These are phyloP conservation scores for Mythimna vitellina DNA, from an alignment of 2,888 invertebrate genomes.

Conservation along the genomic window DNA sequence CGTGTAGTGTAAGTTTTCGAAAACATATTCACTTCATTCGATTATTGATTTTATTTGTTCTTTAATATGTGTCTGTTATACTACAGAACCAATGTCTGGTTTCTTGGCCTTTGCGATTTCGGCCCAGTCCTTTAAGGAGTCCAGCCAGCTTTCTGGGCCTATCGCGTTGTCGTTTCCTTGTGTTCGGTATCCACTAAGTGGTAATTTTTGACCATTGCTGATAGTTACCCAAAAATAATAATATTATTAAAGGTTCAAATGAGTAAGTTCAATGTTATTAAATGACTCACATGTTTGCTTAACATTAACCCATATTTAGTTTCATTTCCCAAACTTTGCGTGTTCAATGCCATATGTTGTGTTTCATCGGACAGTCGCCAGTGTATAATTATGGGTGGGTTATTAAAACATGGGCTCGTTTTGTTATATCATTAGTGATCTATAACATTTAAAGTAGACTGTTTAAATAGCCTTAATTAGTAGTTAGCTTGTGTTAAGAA, in stretches of 20 bases:
- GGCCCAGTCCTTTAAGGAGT: not conserved
- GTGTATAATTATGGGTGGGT: constrained; percentile 26
- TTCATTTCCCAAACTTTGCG: constrained; percentile 44
- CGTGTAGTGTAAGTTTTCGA: constrained; percentile 19
- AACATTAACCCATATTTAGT: constrained; percentile 50
- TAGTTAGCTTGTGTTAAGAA: not conserved
- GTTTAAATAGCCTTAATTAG: not conserved
- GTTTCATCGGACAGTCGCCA: constrained; percentile 13
- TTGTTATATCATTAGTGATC: constrained; percentile 20
- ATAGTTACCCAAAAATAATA: constrained; percentile 8
- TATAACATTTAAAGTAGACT: constrained; percentile 5
- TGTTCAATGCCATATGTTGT: constrained; percentile 43
- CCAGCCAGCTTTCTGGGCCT: not conserved
- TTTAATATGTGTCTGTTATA: not conserved
- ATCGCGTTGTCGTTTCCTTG: not conserved
- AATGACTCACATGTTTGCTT: constrained; percentile 43
- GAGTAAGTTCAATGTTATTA: constrained; percentile 30
- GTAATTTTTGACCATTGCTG: not conserved
- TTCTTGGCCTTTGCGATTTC: not conserved
- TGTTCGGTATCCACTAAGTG: not conserved
- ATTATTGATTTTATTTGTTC: not conserved
- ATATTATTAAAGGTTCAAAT: constrained; percentile 33
- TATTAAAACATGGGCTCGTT: constrained; percentile 32
- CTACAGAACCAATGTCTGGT: not conserved
- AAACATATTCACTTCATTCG: constrained; percentile 24